Evolutionary conservation across 2,797 vertebrate genomes (phyloP).

Genomic region (Melanotaenia parkinsoni): DNA sequence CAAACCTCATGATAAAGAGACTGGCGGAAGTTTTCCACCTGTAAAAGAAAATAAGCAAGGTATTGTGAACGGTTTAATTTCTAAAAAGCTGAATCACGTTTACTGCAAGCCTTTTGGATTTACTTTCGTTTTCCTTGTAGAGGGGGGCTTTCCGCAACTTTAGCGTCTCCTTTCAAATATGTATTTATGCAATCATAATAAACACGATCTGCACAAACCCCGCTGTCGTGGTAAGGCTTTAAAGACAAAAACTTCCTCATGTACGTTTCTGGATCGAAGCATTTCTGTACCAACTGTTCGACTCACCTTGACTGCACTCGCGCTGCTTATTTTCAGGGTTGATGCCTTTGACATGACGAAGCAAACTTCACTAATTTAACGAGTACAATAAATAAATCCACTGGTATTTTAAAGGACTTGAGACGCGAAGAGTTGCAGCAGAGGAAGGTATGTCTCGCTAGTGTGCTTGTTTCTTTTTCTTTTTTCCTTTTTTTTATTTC

Average conservation of each 20-base stretch:
- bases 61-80: not conserved
- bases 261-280: not conserved
- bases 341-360: conserved; percentile 64
- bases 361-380: not conserved
- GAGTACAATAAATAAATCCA: not conserved
- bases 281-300: not conserved
- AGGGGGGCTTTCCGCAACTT: conserved; percentile 31
- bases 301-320: conserved; percentile 66
- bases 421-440: not conserved
- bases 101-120: not conserved
- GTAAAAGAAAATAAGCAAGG: not conserved
- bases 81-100: conserved; percentile 58
- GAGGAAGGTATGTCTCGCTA: not conserved
- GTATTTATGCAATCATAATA: not conserved
- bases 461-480: not conserved
- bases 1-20: conserved; percentile 73
- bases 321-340: conserved; percentile 63
- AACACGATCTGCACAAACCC: accelerated
- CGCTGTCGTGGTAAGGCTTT: too few relatives aligned
- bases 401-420: not conserved
- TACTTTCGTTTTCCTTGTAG: conserved; percentile 63
- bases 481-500: conserved; percentile 51
- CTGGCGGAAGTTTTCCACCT: conserved; percentile 80
- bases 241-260: not conserved
- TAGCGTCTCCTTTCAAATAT: not conserved